Evolutionary conservation across 2,113 vertebrate genomes (phyloP), one percentile per base, ranked within the genome.

Genomic region (Engraulis encrasicolus): DNA sequence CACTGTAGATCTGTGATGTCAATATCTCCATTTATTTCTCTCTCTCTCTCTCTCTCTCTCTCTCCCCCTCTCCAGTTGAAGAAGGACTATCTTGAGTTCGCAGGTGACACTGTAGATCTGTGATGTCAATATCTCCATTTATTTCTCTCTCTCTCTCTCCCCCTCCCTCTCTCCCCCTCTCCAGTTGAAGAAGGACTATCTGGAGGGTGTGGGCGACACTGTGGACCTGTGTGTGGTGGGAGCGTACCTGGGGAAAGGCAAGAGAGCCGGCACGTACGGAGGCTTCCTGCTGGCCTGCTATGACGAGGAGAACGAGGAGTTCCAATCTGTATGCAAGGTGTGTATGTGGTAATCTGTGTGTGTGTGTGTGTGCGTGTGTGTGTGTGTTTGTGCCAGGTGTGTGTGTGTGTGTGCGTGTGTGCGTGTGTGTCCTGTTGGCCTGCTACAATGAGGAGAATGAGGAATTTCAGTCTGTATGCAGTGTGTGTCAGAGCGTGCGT

Each of bases 241-340:
- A 0, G 97, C 95, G 50, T 98, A 97, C 88, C 87, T 97, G 78
- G 97, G 97, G 5, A 97, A 96, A 83, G 97, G 97, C 9, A 98
- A 97, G 86, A 92, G 97, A 58, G 92, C 95, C 0, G 97, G 97
- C 31, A 93, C 92, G 2, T 98, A 98, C 0, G 97, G 97, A 0
- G 96, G 97, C 54, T 98, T 97, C 91, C 93, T 98, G 80, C 90
- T 98, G 84, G 96, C 96, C 31, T 95, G 95, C 86, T 98, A 96
- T 0, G 97, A 98, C 0, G 93, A 95, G 7, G 97, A 98, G 48
- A 97, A 96, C 0, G 97, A 98, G 87, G 97, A 97, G 90, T 96
- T 96, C 82, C 97, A 98, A 90, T 95, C 97, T 0, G 94, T 98
- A 66, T 98, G 97, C 93, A 98, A 98, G 96, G 97, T 97, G 40